Evolutionary conservation across 2,888 invertebrate species (phyloP).

Genomic region (Caradrina clavipalpis): DNA sequence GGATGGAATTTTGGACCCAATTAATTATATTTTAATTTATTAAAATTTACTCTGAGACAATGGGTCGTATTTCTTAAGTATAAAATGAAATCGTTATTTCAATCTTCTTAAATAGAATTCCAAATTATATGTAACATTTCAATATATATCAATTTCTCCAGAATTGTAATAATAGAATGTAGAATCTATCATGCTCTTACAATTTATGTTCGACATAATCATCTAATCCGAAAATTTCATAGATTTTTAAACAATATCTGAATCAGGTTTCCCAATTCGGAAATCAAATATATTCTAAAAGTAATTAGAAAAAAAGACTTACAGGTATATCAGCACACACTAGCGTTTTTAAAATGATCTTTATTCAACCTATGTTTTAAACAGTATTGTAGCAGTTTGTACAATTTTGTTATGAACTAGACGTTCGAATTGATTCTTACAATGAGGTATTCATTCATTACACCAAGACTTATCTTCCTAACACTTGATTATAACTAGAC

Average conservation of each 20-base stretch:
- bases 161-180: constrained; percentile 75
- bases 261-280: constrained; percentile 75
- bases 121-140: constrained; percentile 83
- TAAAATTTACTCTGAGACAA: constrained; percentile 85
- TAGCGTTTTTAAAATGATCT: constrained; percentile 63
- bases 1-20: constrained; percentile 90
- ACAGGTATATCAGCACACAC: constrained; percentile 72
- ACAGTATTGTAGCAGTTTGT: constrained; percentile 71
- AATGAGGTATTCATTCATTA: constrained; percentile 80
- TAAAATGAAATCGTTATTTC: constrained; percentile 77
- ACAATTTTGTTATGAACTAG: constrained; percentile 71
- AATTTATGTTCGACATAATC: constrained; percentile 78
- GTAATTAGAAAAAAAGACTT: constrained; percentile 69
- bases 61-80: constrained; percentile 75
- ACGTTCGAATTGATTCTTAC: constrained; percentile 71
- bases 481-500: constrained; percentile 68
- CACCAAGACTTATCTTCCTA: constrained; percentile 75
- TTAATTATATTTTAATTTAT: constrained; percentile 81
- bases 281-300: constrained; percentile 70
- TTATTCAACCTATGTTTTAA: constrained; percentile 53
- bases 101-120: constrained; percentile 81
- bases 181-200: constrained; percentile 83
- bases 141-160: constrained; percentile 83
- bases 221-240: constrained; percentile 79
- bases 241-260: constrained; percentile 62